These are phyloP conservation scores for Nanorana parkeri DNA, from an alignment of 2,113 vertebrate species.

Conservation along the genomic window DNA sequence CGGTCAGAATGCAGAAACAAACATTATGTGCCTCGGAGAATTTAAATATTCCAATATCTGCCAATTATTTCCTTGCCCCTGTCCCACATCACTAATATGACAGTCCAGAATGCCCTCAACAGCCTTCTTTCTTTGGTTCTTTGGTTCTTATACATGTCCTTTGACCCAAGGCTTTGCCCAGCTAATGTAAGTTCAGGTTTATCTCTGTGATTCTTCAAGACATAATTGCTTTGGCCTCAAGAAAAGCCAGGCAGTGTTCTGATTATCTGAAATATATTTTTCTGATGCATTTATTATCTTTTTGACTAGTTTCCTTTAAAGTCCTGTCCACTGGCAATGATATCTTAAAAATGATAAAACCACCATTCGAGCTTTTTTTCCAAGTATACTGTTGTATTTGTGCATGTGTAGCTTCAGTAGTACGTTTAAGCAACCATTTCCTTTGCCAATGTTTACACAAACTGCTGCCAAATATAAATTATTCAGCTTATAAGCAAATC, in stretches of 20 bases:
- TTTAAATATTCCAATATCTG: slow-evolving; percentile 38
- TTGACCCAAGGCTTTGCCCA: slow-evolving; percentile 18
- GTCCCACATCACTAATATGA: slow-evolving; percentile 2
- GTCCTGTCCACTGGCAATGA: slow-evolving; percentile 56
- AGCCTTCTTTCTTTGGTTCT: neutral
- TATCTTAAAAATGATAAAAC: slow-evolving; percentile 27
- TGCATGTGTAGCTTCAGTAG: too few relatives aligned
- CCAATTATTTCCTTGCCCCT: slow-evolving; percentile 54
- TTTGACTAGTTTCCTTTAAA: slow-evolving; percentile 43
- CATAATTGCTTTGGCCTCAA: slow-evolving; percentile 52
- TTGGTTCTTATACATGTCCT: neutral
- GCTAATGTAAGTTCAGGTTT: slow-evolving; percentile 46
- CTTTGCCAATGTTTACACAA: too few relatives aligned
- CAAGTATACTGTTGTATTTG: too few relatives aligned
- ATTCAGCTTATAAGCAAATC: too few relatives aligned
- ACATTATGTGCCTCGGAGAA: slow-evolving; percentile 9
- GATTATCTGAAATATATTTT: slow-evolving; percentile 50
- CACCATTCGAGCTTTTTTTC: slow-evolving; percentile 5
- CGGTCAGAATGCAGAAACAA: slow-evolving; percentile 4
- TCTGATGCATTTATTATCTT: slow-evolving; percentile 57
- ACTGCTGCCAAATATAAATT: too few relatives aligned
- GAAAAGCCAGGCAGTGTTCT: slow-evolving; percentile 12
- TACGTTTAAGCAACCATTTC: too few relatives aligned
- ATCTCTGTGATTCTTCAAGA: slow-evolving; percentile 48
- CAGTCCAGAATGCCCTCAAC: slow-evolving; percentile 50